Conservation (phyloP, 1,140 invertebrate genomes). For the Vanessa tameamea region DNA sequence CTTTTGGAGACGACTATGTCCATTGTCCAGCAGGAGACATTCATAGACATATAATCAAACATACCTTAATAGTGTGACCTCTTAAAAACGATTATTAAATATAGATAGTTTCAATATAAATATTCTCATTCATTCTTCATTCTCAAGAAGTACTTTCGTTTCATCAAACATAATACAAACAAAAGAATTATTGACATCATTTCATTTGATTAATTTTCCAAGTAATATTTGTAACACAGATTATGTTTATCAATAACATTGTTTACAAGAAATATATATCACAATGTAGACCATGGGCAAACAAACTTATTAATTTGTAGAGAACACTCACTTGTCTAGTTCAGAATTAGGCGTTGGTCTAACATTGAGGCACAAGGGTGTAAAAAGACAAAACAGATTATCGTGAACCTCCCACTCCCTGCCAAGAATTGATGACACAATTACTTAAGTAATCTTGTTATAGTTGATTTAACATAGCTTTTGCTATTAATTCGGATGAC, state of each 20-base stretch:
- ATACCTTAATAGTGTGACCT: too few species aligned
- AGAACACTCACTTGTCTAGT: slow-evolving; percentile 1
- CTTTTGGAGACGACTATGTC: too few species aligned
- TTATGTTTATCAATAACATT: slow-evolving; percentile 7
- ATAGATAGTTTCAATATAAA: too few species aligned
- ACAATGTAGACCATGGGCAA: neutral
- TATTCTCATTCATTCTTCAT: too few species aligned
- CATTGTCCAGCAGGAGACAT: too few species aligned
- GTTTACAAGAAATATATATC: slow-evolving; percentile 10
- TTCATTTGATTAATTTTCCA: slow-evolving; percentile 8
- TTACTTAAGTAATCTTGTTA: slow-evolving; percentile 7
- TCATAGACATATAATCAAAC: too few species aligned
- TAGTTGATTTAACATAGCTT: neutral
- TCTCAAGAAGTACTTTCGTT: neutral
- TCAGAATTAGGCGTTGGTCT: slow-evolving; percentile 20
- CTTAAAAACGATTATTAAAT: too few species aligned
- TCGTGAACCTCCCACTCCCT: slow-evolving; percentile 44
- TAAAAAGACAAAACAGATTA: slow-evolving; percentile 38
- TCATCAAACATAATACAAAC: neutral
- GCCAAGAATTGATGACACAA: slow-evolving; percentile 15
- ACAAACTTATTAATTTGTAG: slow-evolving; percentile 7
- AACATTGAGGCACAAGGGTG: slow-evolving; percentile 26
- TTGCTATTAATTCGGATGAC: too few species aligned
- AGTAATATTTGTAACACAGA: slow-evolving; percentile 25
- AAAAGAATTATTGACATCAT: neutral